Conservation (phyloP, 2,888 invertebrate species). For the Acleris emargana region DNA sequence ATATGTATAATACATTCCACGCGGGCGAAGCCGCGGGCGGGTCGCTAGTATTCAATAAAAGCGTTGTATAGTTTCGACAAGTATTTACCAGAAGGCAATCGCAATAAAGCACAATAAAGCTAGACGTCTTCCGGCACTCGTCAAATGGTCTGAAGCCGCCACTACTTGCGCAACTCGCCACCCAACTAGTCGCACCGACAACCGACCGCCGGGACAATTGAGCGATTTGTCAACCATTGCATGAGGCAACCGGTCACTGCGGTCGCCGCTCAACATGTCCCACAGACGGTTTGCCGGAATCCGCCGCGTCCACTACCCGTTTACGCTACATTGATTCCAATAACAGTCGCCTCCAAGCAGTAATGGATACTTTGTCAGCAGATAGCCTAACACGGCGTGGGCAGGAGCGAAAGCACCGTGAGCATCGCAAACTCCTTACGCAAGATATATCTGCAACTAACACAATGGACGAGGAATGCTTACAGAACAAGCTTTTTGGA, state of each 20-base stretch:
- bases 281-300: background rate
- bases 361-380: constrained; percentile 72
- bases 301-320: constrained; percentile 57
- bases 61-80: constrained; percentile 48
- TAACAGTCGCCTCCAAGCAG: constrained; percentile 59
- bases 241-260: constrained; percentile 71
- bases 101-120: constrained; percentile 74
- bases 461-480: constrained; percentile 79
- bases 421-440: constrained; percentile 73
- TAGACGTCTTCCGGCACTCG: constrained; percentile 76
- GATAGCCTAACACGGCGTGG: constrained; percentile 68
- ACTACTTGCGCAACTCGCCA: constrained; percentile 69
- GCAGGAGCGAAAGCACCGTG: constrained; percentile 64
- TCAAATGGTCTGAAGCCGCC: constrained; percentile 62
- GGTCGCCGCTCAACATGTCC: constrained; percentile 39
- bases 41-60: constrained; percentile 37
- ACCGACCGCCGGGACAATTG: constrained; percentile 74
- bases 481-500: constrained; percentile 81
- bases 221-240: constrained; percentile 80
- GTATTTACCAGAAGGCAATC: constrained; percentile 66
- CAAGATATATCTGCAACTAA: constrained; percentile 79
- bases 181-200: constrained; percentile 67
- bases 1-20: too few relatives aligned
- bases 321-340: constrained; percentile 58
- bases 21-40: too few relatives aligned